Base-by-base conservation (phyloP, 2,888 invertebrate species). In the Amblyjoppa fuscipennis region DNA sequence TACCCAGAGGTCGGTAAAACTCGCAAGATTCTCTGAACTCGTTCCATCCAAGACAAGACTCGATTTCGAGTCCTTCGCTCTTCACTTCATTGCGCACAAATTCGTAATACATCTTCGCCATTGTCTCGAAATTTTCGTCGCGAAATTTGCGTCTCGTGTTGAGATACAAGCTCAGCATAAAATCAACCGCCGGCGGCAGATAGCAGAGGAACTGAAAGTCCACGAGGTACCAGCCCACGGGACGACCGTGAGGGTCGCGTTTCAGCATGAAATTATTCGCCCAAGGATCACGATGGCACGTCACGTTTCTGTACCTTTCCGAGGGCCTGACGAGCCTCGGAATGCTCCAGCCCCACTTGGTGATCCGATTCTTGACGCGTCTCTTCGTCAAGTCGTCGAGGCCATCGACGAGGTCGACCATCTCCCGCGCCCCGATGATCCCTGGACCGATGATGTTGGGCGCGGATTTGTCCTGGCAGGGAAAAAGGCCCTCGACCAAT, bases 281-380 rank as follows among this genome's bases (percentile, higher is more conserved):
- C 89, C 92, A 93, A 59, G 91, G 85, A 69, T 94, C 93, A 3
- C 93, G 91, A 73, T 94, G 93, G 73, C 90, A 91, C 1, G 92
- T 71, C 2, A 92, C 91, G 31, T 91, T 90, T 5, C 88, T 84
- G 70, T 81, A 86, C 28, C 87, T 87, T 1, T n/a, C 28, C 0
- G 88, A 88, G 5, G 88, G 64, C 3, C 51, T 38, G 9, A 91
- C n/a, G 25, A 90, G 28, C 0, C 20, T 34, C 0, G 87, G 66
- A 0, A 91, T 28, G 0, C 31, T 53, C 13, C 6, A 6, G 1
- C 51, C 0, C 89, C 88, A 90, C n/a, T 68, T 66, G 3, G 20
- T 11, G 0, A 91, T 51, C 7, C 87, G 83, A 2, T 76, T 69
- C 66, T 91, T 91, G 16, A 89, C 20, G 9, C 84, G 66, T 0